Evolutionary conservation across 1,140 invertebrate species (phyloP).

Genomic region (Nilaparvata lugens): DNA sequence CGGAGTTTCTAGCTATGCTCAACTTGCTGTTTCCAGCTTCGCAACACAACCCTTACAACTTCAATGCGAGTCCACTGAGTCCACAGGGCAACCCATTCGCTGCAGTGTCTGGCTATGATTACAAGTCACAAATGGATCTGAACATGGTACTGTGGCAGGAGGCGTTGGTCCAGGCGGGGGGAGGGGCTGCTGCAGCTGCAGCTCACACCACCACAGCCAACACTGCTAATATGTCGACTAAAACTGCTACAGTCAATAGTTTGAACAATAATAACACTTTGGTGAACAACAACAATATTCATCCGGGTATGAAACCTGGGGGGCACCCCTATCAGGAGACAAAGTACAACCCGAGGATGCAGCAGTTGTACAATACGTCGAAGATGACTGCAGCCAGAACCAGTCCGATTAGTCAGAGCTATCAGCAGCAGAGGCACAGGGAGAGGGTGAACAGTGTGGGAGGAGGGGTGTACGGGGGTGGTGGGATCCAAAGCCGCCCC

Average conservation of each 20-base stretch:
- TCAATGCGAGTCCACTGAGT: not conserved
- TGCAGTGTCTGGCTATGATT: constrained; percentile 32
- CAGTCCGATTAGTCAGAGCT: constrained; percentile 38
- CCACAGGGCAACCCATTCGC: not conserved
- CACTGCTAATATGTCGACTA: not conserved
- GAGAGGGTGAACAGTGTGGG: not conserved
- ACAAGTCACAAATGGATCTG: constrained; percentile 47
- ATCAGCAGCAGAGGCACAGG: constrained; percentile 21
- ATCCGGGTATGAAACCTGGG: constrained; percentile 8
- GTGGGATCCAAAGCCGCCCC: not conserved
- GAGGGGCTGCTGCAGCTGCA: not conserved
- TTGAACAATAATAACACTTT: not conserved
- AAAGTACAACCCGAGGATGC: constrained; percentile 10
- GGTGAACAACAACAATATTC: constrained; percentile 9
- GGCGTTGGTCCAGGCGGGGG: constrained; percentile 34
- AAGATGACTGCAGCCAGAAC: constrained; percentile 35
- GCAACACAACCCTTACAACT: constrained; percentile 13
- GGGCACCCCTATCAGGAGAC: constrained; percentile 14
- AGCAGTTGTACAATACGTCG: not conserved
- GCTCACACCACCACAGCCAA: not conserved
- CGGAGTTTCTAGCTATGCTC: constrained; percentile 40
- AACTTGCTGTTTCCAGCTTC: constrained; percentile 17
- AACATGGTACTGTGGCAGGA: constrained; percentile 54
- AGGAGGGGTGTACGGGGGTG: not conserved
- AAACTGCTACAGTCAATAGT: not conserved